These are phyloP conservation scores for Allolobophora icterica DNA, from an alignment of 2,888 invertebrate genomes.

Conservation along the genomic window DNA sequence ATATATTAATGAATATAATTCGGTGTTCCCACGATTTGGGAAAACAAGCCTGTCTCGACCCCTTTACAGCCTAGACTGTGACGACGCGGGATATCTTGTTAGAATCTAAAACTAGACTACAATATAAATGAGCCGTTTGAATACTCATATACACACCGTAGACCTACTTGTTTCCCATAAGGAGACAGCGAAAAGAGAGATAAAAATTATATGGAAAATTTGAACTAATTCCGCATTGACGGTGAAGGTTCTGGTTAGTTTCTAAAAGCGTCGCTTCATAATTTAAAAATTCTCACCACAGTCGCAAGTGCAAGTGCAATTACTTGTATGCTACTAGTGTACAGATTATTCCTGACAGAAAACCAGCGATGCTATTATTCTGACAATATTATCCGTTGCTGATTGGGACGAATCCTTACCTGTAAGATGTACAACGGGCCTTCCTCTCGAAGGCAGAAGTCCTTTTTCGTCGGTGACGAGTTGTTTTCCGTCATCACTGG, in stretches of 20 bases:
- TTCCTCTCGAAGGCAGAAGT: not conserved
- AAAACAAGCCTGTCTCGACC: not conserved
- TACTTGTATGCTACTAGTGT: too few species aligned
- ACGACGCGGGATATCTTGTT: not conserved
- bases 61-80: too few species aligned
- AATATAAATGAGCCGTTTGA: not conserved
- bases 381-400: too few species aligned
- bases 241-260: not conserved
- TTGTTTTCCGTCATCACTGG: not conserved
- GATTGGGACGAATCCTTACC: not conserved
- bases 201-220: not conserved
- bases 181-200: not conserved
- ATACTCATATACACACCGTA: not conserved
- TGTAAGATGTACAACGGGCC: not conserved
- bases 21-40: not conserved
- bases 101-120: not conserved
- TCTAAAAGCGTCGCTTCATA: not conserved
- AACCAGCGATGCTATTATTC: not conserved
- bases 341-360: too few species aligned
- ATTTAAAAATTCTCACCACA: not conserved
- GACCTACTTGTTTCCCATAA: not conserved
- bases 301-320: not conserved
- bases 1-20: not conserved
- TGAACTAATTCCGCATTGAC: not conserved
- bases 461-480: not conserved